A percentile compares a stretch with the other conserved stretches of the same genome.
Conservation (phyloP, 2,113 vertebrate species). For the Helogale parvula region DNA sequence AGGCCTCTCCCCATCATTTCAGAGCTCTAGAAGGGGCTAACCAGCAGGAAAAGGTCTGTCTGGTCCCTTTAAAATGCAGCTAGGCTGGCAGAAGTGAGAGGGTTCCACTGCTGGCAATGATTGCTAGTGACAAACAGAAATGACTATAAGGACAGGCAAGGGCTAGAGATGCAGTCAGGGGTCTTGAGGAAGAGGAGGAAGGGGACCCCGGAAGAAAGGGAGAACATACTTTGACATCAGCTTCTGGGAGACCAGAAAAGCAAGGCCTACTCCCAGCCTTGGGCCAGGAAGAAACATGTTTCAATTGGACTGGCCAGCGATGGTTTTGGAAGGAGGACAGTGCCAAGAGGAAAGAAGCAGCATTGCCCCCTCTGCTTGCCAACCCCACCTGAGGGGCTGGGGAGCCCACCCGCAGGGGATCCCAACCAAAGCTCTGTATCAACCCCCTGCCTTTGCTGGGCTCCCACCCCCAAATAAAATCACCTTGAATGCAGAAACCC, state of each 20-base stretch:
- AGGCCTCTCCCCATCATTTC: constrained; percentile 23
- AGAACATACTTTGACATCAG: constrained; percentile 43
- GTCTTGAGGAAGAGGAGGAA: neutral
- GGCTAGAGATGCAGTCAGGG: neutral
- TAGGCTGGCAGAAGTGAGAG: constrained; percentile 54
- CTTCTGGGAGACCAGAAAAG: constrained; percentile 66
- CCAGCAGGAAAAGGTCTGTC: neutral
- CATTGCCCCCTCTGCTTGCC: neutral
- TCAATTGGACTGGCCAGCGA: constrained; percentile 13
- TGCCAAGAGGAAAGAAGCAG: neutral
- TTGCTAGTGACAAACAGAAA: constrained; percentile 53
- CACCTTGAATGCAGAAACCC: constrained; percentile 38
- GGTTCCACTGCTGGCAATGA: constrained; percentile 44
- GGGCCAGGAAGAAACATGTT: neutral
- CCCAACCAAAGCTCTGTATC: neutral
- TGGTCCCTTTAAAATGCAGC: constrained; percentile 57
- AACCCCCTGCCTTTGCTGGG: neutral
- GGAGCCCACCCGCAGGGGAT: neutral
- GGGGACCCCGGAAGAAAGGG: constrained; percentile 6
- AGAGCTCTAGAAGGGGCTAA: neutral
- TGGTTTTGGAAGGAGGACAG: neutral
- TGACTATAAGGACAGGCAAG: constrained; percentile 16
- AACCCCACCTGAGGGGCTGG: neutral
- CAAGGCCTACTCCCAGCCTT: constrained; percentile 13
- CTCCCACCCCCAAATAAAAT: neutral